phyloP scores from a whole-genome alignment of 2,888 invertebrate species.

The Pasiphila rectangulata region DNA sequence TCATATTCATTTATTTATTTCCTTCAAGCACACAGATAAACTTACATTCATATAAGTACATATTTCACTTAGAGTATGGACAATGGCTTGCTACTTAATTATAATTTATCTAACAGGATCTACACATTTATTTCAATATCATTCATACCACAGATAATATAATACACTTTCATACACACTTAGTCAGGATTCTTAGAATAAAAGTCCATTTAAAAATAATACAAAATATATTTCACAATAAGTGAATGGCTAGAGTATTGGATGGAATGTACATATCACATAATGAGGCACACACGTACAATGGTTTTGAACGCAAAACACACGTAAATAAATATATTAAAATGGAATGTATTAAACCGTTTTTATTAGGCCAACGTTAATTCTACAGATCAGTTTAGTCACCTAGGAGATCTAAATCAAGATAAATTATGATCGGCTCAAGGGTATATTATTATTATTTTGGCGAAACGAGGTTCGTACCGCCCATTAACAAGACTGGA shows the following conservation, averaged over 20 bases:
- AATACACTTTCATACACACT: too few species aligned
- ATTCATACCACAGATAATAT: too few species aligned
- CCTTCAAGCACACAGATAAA: too few species aligned
- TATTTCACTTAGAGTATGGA: too few species aligned
- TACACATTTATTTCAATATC: too few species aligned
- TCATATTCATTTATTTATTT: too few species aligned
- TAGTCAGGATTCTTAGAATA: too few species aligned
- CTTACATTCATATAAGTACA: too few species aligned
- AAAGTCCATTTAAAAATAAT: constrained; percentile 33
- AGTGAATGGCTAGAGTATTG: constrained; percentile 56
- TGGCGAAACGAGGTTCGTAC: constrained; percentile 12
- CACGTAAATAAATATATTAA: neutral
- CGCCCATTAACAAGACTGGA: constrained; percentile 21
- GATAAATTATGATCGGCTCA: constrained; percentile 20
- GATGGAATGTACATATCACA: constrained; percentile 28
- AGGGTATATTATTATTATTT: constrained; percentile 14
- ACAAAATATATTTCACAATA: constrained; percentile 36
- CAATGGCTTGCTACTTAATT: too few species aligned
- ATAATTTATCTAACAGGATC: too few species aligned
- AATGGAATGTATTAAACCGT: constrained; percentile 11
- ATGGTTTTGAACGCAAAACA: constrained; percentile 1
- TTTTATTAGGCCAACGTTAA: too few species aligned
- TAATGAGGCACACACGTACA: constrained; percentile 12
- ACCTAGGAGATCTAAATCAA: constrained; percentile 23
- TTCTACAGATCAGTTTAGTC: too few species aligned